A percentile compares a stretch with the other conserved stretches of the same genome.
phyloP scores from a whole-genome alignment of 2,113 vertebrate species.

The Ophiodon elongatus region DNA sequence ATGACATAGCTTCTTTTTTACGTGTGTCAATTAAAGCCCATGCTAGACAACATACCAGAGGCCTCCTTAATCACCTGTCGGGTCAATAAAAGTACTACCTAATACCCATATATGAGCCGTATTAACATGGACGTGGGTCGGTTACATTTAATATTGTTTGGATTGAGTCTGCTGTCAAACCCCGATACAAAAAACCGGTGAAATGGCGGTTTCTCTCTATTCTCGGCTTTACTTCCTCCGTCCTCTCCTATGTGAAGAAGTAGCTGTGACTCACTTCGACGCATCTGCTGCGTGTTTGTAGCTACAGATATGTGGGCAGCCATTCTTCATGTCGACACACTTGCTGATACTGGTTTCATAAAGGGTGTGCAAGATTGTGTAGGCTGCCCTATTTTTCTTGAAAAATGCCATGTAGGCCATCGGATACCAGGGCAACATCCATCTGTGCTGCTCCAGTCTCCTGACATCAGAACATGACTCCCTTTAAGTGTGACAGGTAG shows the following conservation, averaged over 20 bases:
- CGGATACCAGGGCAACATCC: conserved; percentile 54
- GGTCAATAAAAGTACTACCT: not conserved
- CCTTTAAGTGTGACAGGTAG: conserved; percentile 29
- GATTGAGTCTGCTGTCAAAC: not conserved
- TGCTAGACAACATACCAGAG: not conserved
- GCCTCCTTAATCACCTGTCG: not conserved
- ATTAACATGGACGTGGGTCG: not conserved
- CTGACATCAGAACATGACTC: conserved; percentile 43
- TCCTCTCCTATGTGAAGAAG: conserved; percentile 37
- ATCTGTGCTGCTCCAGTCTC: conserved; percentile 52
- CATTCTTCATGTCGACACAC: conserved; percentile 46
- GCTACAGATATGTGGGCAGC: conserved; percentile 49
- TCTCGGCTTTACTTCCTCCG: not conserved
- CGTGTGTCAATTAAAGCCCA: not conserved
- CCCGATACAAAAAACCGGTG: not conserved
- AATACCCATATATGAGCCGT: not conserved
- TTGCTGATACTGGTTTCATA: conserved; percentile 51
- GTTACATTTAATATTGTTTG: not conserved
- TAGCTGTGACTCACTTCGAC: conserved; percentile 47
- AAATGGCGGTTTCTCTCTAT: conserved; percentile 7
- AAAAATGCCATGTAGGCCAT: conserved; percentile 74
- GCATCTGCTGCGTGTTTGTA: conserved; percentile 47
- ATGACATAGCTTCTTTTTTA: not conserved
- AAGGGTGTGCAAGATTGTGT: conserved; percentile 53
- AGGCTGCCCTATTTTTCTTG: conserved; percentile 71